phyloP scores from a whole-genome alignment of 2,797 vertebrate species.

The Xiphophorus birchmanni region DNA sequence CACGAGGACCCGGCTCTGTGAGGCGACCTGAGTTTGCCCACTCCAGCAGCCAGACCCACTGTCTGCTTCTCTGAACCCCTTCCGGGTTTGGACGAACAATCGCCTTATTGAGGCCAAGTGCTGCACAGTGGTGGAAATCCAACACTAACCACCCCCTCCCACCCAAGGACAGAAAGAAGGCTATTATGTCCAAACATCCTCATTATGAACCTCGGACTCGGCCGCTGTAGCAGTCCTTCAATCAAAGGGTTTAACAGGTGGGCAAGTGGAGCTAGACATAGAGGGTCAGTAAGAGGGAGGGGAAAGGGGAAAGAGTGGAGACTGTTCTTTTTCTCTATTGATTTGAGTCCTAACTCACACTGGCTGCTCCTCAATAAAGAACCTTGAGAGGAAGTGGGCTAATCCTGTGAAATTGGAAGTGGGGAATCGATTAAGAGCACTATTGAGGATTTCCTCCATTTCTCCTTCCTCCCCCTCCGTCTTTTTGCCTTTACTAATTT shows the following conservation, averaged over 20 bases:
- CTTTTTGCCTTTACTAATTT: slow-evolving; percentile 63
- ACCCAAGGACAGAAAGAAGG: slow-evolving; percentile 69
- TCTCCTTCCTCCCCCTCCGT: slow-evolving; percentile 53
- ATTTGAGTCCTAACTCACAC: slow-evolving; percentile 76
- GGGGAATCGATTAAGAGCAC: slow-evolving; percentile 79
- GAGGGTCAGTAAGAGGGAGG: slow-evolving; percentile 58
- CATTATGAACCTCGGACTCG: slow-evolving; percentile 75
- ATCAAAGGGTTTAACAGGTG: slow-evolving; percentile 78
- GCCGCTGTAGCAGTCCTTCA: slow-evolving; percentile 70
- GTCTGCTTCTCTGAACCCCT: slow-evolving; percentile 63
- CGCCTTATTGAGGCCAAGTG: slow-evolving; percentile 70
- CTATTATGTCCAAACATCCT: slow-evolving; percentile 80
- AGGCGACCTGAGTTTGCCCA: slow-evolving; percentile 66
- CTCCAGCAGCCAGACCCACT: slow-evolving; percentile 58
- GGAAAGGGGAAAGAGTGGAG: slow-evolving; percentile 63
- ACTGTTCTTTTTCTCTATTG: slow-evolving; percentile 80
- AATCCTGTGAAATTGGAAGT: slow-evolving; percentile 80
- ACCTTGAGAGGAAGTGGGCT: slow-evolving; percentile 77
- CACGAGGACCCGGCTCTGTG: slow-evolving; percentile 51
- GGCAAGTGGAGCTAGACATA: slow-evolving; percentile 50
- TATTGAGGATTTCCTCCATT: slow-evolving; percentile 67
- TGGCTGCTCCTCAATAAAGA: slow-evolving; percentile 73
- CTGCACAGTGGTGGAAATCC: slow-evolving; percentile 72
- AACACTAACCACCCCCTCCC: slow-evolving; percentile 60
- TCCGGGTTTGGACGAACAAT: slow-evolving; percentile 68